Conservation (phyloP, 2,888 invertebrate genomes). For the Thereva unica region DNA sequence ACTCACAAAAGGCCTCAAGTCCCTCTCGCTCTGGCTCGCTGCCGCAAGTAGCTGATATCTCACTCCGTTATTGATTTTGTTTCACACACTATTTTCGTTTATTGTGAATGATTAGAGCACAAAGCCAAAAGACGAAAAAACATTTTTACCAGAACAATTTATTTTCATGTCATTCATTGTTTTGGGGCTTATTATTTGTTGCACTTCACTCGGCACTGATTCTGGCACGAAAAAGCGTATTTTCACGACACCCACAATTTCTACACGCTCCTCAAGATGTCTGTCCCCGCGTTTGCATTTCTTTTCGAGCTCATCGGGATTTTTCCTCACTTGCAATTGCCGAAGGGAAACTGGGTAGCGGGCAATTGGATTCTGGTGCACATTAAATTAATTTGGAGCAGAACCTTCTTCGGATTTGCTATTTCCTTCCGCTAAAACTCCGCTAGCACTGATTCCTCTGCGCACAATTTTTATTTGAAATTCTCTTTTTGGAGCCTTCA, state of each 20-base stretch:
- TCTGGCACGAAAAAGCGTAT: too few species aligned
- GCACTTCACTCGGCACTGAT: too few species aligned
- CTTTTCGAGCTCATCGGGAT: too few species aligned
- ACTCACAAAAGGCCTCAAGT: constrained; percentile 17
- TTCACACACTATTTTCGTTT: constrained; percentile 31
- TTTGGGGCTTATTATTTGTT: not conserved
- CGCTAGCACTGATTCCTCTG: constrained; percentile 21
- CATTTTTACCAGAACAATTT: constrained; percentile 3
- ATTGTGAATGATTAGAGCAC: constrained; percentile 29
- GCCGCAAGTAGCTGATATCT: not conserved
- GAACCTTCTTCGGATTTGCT: not conserved
- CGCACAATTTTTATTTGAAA: constrained; percentile 38
- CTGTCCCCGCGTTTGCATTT: too few species aligned
- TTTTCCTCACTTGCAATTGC: too few species aligned
- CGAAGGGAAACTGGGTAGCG: too few species aligned
- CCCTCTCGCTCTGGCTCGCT: constrained; percentile 10
- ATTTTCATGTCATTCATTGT: constrained; percentile 4
- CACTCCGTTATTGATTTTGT: constrained; percentile 30
- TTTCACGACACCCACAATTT: too few species aligned
- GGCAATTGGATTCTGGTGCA: too few species aligned
- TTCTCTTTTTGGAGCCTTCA: constrained; percentile 29
- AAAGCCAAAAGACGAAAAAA: constrained; percentile 22
- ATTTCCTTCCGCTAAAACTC: constrained; percentile 16
- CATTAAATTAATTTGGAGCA: too few species aligned
- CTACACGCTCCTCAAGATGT: too few species aligned